These are phyloP conservation scores for Erpobdella octoculata DNA, from an alignment of 2,888 invertebrate genomes.

Conservation along the genomic window DNA sequence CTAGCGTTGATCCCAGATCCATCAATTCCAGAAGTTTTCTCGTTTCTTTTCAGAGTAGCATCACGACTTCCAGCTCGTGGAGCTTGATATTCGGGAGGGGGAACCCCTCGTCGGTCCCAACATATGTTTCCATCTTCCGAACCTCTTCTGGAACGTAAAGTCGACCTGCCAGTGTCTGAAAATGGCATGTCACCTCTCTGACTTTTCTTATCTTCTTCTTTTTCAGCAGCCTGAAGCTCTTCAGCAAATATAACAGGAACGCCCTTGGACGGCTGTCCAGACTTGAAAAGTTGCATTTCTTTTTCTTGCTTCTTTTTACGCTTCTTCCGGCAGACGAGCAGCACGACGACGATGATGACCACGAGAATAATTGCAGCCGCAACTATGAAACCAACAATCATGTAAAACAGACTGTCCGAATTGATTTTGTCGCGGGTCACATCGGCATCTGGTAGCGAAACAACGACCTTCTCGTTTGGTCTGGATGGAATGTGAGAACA, in stretches of 20 bases:
- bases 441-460: conserved; percentile 18
- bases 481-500: conserved; percentile 25
- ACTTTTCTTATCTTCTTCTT: conserved; percentile 22
- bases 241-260: conserved; percentile 90
- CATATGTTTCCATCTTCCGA: conserved; percentile 57
- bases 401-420: conserved; percentile 59
- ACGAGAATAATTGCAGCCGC: conserved; percentile 73
- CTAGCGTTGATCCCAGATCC: background rate
- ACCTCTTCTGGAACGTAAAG: conserved; percentile 88
- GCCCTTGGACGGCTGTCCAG: conserved; percentile 49
- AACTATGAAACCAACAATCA: conserved; percentile 75
- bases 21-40: background rate
- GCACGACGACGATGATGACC: conserved; percentile 77
- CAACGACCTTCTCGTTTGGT: background rate
- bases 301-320: conserved; percentile 61
- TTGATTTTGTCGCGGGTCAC: conserved; percentile 21
- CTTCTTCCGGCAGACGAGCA: conserved; percentile 69
- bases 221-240: conserved; percentile 70
- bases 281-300: conserved; percentile 54
- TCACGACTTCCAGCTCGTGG: conserved; percentile 20
- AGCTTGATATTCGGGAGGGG: conserved; percentile 21
- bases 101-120: background rate
- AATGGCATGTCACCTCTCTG: background rate
- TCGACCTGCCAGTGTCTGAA: conserved; percentile 48
- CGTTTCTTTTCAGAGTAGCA: background rate